Base-by-base conservation (phyloP, 2,797 vertebrate genomes). In the Steatocranus sp. region DNA sequence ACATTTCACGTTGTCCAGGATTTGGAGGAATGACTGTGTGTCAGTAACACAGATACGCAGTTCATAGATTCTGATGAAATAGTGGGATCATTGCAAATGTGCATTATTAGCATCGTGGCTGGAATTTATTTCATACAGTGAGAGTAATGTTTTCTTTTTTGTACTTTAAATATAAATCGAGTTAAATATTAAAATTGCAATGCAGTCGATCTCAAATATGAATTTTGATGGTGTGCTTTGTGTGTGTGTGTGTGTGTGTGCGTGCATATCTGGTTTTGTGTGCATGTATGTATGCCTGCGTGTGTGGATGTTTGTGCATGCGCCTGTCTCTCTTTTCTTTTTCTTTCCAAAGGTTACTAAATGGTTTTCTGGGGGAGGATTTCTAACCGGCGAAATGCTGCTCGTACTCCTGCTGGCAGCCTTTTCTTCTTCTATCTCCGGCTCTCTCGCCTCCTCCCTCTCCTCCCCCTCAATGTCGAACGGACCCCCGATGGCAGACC, bases 381-480 rank as follows among this genome's bases (percentile, higher is more conserved):
- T 96, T 94, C 90, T 96, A 96, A 97, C 97, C 97, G 91, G 91
- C 96, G 98, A 98, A 97, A 99, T 99, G 98, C 97, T 98, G 97
- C 97, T 99, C 94, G 96, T 98, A 96, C 94, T 98, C 95, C 96
- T 99, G 95, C 96, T 99, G 97, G 96, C 98, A 96, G 96, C 98
- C 96, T 96, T 98, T 96, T 94, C 91, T 86, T 93, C 93, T 73
- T 95, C 87, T 92, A 91, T 95, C 93, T 91, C 91, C 78, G 88
- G 88, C 91, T 88, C 94, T 92, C 82, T 91, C 85, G 91, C 92
- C 89, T 95, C 94, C 90, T 94, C 93, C 90, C 89, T 90, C 70
- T 95, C 94, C 86, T 94, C 89, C 89, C 89, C 91, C 75, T 87
- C 93, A 79, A 78, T 91, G 87, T 91, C 89, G 51, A 92, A 94